Conservation (phyloP, 2,113 vertebrate species). For the Alosa alosa region DNA sequence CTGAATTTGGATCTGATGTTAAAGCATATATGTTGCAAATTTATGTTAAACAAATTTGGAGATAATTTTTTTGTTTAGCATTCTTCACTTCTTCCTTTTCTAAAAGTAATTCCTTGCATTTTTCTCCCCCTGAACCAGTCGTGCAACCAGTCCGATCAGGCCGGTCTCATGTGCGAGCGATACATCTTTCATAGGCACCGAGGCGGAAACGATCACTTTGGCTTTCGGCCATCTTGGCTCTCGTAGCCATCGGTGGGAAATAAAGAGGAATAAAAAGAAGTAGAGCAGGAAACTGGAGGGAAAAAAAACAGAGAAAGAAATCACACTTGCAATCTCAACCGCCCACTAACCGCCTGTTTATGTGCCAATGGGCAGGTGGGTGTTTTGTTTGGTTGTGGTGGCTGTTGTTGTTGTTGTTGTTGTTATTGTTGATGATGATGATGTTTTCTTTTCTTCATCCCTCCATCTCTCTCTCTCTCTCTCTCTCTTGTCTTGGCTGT, state of each 20-base stretch:
- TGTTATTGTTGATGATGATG: not conserved
- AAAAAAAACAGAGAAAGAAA: not conserved
- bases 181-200: not conserved
- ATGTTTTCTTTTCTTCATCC: not conserved
- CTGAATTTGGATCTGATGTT: not conserved
- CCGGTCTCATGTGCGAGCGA: not conserved
- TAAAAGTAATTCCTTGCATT: no score
- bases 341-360: not conserved
- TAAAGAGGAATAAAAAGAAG: not conserved
- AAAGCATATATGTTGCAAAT: not conserved
- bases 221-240: not conserved
- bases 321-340: not conserved
- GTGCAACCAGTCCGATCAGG: not conserved
- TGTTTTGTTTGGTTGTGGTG: not conserved
- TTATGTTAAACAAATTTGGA: not conserved
- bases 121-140: not conserved
- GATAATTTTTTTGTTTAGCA: not conserved
- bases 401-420: not conserved
- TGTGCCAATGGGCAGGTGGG: not conserved
- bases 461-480: not conserved
- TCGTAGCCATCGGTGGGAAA: not conserved
- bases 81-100: not conserved
- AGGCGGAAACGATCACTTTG: not conserved
- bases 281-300: not conserved
- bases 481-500: not conserved